Evolutionary conservation across 2,888 invertebrate species (phyloP).

Genomic region (Mechanitis mazaeus): DNA sequence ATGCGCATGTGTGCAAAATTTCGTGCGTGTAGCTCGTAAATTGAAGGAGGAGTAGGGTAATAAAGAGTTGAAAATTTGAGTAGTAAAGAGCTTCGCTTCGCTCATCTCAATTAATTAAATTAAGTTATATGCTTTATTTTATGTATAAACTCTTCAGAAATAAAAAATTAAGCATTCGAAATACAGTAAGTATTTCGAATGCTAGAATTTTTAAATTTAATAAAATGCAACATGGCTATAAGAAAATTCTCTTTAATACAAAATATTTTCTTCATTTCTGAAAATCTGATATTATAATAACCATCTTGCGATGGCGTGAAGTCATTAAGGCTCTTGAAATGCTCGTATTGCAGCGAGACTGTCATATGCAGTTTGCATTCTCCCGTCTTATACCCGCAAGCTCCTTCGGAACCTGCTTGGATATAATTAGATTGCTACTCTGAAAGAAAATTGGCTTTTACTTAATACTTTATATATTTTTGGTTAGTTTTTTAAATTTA

Average conservation of each 20-base stretch:
- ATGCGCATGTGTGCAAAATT: too few species aligned
- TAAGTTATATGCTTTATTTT: too few species aligned
- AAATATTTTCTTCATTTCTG: not conserved
- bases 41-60: too few species aligned
- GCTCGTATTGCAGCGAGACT: constrained; percentile 7
- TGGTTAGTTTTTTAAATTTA: not conserved
- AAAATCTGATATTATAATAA: constrained; percentile 2
- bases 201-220: not conserved
- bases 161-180: too few species aligned
- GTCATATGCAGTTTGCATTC: constrained; percentile 7
- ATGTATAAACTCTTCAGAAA: too few species aligned
- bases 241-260: not conserved
- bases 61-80: too few species aligned
- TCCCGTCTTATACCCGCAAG: constrained; percentile 6
- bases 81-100: too few species aligned
- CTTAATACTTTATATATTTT: not conserved
- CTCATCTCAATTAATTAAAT: too few species aligned
- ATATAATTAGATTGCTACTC: constrained; percentile 10
- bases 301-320: constrained; percentile 6
- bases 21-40: too few species aligned
- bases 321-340: constrained; percentile 3
- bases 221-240: not conserved
- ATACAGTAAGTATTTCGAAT: not conserved
- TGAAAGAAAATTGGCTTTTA: not conserved
- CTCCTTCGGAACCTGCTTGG: constrained; percentile 7